Percentiles rank a stretch among this genome's conserved stretches.
These are phyloP conservation scores for Leptonema lineaticorne DNA, from an alignment of 1,140 invertebrate genomes.

Conservation along the genomic window DNA sequence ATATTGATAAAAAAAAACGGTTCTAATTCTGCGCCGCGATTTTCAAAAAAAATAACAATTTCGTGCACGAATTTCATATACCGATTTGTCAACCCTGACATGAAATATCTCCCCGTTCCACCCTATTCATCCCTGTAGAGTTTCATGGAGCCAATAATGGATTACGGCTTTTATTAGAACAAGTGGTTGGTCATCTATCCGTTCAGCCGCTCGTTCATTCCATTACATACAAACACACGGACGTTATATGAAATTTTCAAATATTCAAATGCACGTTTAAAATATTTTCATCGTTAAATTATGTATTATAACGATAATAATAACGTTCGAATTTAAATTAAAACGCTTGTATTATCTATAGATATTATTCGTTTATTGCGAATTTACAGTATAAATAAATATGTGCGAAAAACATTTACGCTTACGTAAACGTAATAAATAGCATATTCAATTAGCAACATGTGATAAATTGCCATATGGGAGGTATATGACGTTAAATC, in stretches of 20 bases:
- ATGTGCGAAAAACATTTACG: too few relatives aligned
- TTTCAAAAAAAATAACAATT: neutral
- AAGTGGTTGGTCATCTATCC: constrained; percentile 38
- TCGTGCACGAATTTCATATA: neutral
- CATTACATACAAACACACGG: neutral
- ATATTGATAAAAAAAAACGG: too few relatives aligned
- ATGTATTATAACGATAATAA: too few relatives aligned
- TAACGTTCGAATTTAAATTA: too few relatives aligned
- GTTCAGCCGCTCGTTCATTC: constrained; percentile 6
- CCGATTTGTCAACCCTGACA: constrained; percentile 5
- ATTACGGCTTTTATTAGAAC: constrained; percentile 42
- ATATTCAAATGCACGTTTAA: too few relatives aligned
- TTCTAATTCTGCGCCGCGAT: too few relatives aligned
- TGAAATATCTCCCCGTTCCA: neutral
- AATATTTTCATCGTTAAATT: too few relatives aligned
- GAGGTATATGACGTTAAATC: neutral
- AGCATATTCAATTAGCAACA: neutral
- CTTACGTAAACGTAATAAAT: too few relatives aligned
- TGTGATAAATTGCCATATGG: neutral
- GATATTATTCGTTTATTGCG: too few relatives aligned
- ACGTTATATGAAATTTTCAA: too few relatives aligned
- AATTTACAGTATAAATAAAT: too few relatives aligned
- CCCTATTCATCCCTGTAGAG: neutral
- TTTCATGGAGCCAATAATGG: constrained; percentile 39
- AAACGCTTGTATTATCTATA: too few relatives aligned